Evolutionary conservation across 64 coral and sea anemone species (phyloP).

Genomic region (Montipora capricornis): DNA sequence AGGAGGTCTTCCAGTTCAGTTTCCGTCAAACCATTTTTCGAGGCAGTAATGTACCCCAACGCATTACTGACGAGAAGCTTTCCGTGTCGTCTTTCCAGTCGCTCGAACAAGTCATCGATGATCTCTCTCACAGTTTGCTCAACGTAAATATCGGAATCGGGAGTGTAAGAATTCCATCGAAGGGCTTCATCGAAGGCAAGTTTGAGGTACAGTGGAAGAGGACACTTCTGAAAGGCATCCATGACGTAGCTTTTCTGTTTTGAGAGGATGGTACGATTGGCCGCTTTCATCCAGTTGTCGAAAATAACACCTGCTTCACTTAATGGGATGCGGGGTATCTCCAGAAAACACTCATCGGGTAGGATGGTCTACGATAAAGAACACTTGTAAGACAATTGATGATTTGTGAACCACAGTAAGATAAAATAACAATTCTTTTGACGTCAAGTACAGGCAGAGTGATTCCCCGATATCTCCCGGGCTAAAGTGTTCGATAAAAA

Average conservation of each 20-base stretch:
- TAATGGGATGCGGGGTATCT: conserved; percentile 84
- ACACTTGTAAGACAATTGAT: not conserved
- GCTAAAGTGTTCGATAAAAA: no score
- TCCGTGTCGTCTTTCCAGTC: conserved; percentile 84
- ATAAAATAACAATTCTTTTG: no score
- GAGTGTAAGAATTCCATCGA: conserved; percentile 91
- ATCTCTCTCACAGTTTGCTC: conserved; percentile 86
- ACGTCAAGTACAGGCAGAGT: no score
- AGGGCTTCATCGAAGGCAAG: conserved; percentile 88
- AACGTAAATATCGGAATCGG: conserved; percentile 49
- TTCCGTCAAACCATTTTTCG: conserved; percentile 93
- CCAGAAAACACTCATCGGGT: conserved; percentile 56
- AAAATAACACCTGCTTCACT: conserved; percentile 81
- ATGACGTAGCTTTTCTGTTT: conserved; percentile 75
- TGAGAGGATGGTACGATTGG: conserved; percentile 61
- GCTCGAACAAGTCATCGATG: conserved; percentile 89
- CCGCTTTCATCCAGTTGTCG: conserved; percentile 78
- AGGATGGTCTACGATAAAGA: conserved; percentile 26
- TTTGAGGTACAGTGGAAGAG: conserved; percentile 89
- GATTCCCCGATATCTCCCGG: no score
- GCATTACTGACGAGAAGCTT: conserved; percentile 88
- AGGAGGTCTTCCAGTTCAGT: conserved; percentile 92
- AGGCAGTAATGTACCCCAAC: conserved; percentile 90
- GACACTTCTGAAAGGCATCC: conserved; percentile 84
- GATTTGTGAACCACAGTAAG: not conserved